phyloP scores from a whole-genome alignment of 2,888 invertebrate species.

The Parnassius mnemosyne region DNA sequence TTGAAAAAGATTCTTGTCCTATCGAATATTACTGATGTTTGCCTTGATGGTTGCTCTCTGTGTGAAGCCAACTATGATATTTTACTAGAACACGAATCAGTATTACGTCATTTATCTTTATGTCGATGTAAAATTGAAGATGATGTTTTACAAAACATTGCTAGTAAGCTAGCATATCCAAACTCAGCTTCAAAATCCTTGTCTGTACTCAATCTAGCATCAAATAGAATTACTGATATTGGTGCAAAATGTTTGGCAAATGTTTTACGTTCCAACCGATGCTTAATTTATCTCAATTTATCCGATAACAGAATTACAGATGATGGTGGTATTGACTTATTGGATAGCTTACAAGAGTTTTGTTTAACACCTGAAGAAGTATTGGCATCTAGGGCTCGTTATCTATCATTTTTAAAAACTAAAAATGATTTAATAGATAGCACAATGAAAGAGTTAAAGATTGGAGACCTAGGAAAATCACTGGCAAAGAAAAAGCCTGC shows the following conservation, averaged over 20 bases:
- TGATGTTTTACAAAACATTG: constrained; percentile 40
- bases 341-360: constrained; percentile 45
- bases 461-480: constrained; percentile 37
- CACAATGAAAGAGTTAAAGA: constrained; percentile 36
- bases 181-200: constrained; percentile 46
- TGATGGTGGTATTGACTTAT: constrained; percentile 41
- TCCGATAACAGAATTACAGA: constrained; percentile 53
- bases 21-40: constrained; percentile 52
- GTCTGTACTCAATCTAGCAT: constrained; percentile 48
- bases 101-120: constrained; percentile 48
- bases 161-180: constrained; percentile 38
- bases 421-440: constrained; percentile 38
- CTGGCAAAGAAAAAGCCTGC: constrained; percentile 32
- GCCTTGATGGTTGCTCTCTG: constrained; percentile 43
- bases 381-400: constrained; percentile 33
- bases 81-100: constrained; percentile 37
- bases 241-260: constrained; percentile 47
- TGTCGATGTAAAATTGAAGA: constrained; percentile 53
- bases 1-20: constrained; percentile 42
- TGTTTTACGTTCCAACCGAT: constrained; percentile 48
- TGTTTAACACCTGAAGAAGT: constrained; percentile 45
- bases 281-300: constrained; percentile 52
- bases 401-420: constrained; percentile 40
- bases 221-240: constrained; percentile 53
- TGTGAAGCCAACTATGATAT: constrained; percentile 46